These are phyloP conservation scores for Hypolimnas misippus DNA, from an alignment of 2,888 invertebrate species.

Conservation along the genomic window DNA sequence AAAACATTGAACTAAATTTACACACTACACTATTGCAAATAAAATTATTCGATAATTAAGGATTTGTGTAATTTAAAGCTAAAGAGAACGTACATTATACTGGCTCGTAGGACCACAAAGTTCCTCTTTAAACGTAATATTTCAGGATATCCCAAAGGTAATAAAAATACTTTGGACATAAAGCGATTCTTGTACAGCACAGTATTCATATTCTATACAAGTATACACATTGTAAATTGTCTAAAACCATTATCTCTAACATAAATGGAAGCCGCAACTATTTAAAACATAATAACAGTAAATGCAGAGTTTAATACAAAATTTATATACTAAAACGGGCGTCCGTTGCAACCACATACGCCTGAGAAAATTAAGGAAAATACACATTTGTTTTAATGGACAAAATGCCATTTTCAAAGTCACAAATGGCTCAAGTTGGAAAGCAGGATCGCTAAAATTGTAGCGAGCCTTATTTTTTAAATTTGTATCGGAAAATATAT, in stretches of 20 bases:
- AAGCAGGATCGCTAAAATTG: constrained; percentile 26
- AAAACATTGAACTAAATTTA: too few relatives aligned
- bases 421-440: constrained; percentile 31
- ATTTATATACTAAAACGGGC: constrained; percentile 4
- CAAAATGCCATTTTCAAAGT: constrained; percentile 26
- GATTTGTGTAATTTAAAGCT: neutral
- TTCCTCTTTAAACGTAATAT: neutral
- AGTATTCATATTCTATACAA: neutral
- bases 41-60: too few relatives aligned
- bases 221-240: neutral
- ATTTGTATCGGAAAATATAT: constrained; percentile 34
- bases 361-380: constrained; percentile 12
- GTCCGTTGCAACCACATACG: constrained; percentile 7
- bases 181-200: too few relatives aligned
- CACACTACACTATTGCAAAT: too few relatives aligned
- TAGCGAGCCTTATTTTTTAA: constrained; percentile 32
- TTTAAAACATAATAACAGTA: neutral
- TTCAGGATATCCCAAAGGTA: neutral
- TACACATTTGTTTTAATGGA: constrained; percentile 23
- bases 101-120: neutral
- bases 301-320: neutral
- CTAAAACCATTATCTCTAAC: neutral
- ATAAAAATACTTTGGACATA: neutral
- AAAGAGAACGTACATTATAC: neutral
- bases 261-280: neutral